Conservation (phyloP, 2,113 vertebrate species). For the Seriola quinqueradiata region DNA sequence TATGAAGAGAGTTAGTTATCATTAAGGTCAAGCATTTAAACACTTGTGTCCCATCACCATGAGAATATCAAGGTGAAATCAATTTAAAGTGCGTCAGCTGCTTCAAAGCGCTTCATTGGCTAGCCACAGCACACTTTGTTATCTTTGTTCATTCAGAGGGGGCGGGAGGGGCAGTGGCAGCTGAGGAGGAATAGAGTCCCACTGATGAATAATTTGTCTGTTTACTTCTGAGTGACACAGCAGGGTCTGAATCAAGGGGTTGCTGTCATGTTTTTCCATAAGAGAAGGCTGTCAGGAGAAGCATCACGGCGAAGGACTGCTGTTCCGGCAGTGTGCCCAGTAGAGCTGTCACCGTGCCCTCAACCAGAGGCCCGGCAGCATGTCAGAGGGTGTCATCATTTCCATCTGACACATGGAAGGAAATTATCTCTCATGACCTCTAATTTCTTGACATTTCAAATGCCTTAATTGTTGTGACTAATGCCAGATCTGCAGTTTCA, state of each 20-base stretch:
- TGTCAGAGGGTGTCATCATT: conserved; percentile 90
- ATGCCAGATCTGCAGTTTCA: conserved; percentile 87
- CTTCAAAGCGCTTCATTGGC: conserved; percentile 48
- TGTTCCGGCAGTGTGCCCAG: conserved; percentile 90
- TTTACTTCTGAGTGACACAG: conserved; percentile 89
- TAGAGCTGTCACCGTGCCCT: conserved; percentile 91
- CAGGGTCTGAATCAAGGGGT: conserved; percentile 86
- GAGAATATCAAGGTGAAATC: conserved; percentile 53
- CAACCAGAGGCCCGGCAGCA: conserved; percentile 85
- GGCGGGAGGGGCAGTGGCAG: conserved; percentile 73
- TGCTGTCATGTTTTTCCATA: conserved; percentile 93
- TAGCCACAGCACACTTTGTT: conserved; percentile 45
- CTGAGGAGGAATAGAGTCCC: conserved; percentile 83
- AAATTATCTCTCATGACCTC: conserved; percentile 93
- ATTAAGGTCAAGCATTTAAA: conserved; percentile 57
- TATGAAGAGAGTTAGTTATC: conserved; percentile 19
- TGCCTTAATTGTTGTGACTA: conserved; percentile 92
- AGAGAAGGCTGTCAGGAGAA: conserved; percentile 90
- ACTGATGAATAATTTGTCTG: conserved; percentile 90
- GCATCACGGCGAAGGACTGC: conserved; percentile 89
- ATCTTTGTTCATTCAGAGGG: conserved; percentile 51
- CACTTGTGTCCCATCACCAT: conserved; percentile 11
- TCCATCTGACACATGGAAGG: conserved; percentile 89
- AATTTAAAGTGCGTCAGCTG: conserved; percentile 35
- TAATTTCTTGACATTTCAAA: conserved; percentile 96